These are phyloP conservation scores for Microchirus variegatus DNA, from an alignment of 2,797 vertebrate species.

Conservation along the genomic window DNA sequence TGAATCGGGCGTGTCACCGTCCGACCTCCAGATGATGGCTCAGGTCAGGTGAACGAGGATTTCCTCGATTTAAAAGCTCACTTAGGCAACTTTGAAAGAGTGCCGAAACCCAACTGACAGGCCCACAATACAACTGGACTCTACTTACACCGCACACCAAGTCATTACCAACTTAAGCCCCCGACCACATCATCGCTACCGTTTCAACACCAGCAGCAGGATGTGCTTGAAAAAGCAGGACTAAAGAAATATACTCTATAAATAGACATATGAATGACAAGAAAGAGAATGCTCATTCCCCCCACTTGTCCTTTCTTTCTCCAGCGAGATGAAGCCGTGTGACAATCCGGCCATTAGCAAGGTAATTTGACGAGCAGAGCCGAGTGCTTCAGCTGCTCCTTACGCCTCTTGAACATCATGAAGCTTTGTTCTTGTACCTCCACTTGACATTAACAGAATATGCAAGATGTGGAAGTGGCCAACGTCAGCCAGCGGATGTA, in stretches of 20 bases:
- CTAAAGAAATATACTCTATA: constrained; percentile 62
- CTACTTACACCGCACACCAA: constrained; percentile 25
- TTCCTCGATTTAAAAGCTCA: constrained; percentile 62
- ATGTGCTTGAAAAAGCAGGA: constrained; percentile 60
- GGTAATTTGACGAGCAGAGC: constrained; percentile 77
- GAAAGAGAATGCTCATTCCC: constrained; percentile 64
- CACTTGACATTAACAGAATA: constrained; percentile 65
- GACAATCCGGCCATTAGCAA: constrained; percentile 76
- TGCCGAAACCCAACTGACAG: constrained; percentile 69
- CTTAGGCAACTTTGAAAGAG: constrained; percentile 53
- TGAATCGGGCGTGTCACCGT: constrained; percentile 44
- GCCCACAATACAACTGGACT: constrained; percentile 65
- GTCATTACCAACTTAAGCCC: constrained; percentile 4
- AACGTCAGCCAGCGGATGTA: constrained; percentile 46
- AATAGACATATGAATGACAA: constrained; percentile 69
- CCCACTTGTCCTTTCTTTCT: constrained; percentile 70
- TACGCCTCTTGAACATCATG: constrained; percentile 69
- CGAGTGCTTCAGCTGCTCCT: constrained; percentile 65
- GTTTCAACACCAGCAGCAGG: constrained; percentile 68
- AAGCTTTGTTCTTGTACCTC: constrained; percentile 59
- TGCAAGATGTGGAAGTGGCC: constrained; percentile 35
- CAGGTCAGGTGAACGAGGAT: constrained; percentile 62
- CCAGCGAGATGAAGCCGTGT: constrained; percentile 57
- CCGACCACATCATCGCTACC: constrained; percentile 69
- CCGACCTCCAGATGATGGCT: constrained; percentile 45